Evolutionary conservation across 2,888 invertebrate genomes (phyloP), one percentile per base, ranked within the genome.

Genomic region (Tiphia femorata): DNA sequence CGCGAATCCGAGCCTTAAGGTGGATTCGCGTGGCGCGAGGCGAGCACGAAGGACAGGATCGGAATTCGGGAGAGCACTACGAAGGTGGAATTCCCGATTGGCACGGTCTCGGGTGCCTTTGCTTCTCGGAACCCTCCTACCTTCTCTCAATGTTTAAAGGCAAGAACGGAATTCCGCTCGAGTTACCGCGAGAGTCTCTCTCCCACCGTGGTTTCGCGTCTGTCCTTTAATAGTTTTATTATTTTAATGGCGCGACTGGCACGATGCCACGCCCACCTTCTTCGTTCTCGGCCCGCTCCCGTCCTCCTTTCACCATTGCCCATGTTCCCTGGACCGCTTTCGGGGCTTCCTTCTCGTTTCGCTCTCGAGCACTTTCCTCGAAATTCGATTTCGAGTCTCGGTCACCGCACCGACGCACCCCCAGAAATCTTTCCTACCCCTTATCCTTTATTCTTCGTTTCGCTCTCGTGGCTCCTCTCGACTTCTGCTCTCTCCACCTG

Each of bases 201-300:
- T 12, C 12, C 4, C 3, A n/a, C 12, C 12, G 6, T 14, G 2
- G 25, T 14, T 19, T 40, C 3, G 17, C n/a, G 2, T 23, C 23
- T 42, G 12, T 8, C 16, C 33, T 37, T 33, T 49, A 42, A 48
- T 48, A 48, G 48, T 38, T 38, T 48, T 38, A 48, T 48, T 48
- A 48, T 58, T 68, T 60, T 65, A 67, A 67, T 52, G 58, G 57
- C 49, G 49, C 44, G 44, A 35, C 56, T 68, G 67, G 64, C 67
- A 57, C 53, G 30, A 27, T 58, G 67, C 62, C 67, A 19, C 27
- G 17, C 38, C 19, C 20, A 12, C 30, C 8, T 19, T 20, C 19
- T 20, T 33, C 33, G n/a, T 19, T n/a, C 14, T 21, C 16, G 14
- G 38, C 5, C n/a, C 8, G 25, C 21, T 21, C 20, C 21, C 40